A percentile compares a stretch with the other conserved stretches of the same genome.
These are phyloP conservation scores for Sinelater perroti DNA, from an alignment of 2,888 invertebrate genomes.

Conservation along the genomic window DNA sequence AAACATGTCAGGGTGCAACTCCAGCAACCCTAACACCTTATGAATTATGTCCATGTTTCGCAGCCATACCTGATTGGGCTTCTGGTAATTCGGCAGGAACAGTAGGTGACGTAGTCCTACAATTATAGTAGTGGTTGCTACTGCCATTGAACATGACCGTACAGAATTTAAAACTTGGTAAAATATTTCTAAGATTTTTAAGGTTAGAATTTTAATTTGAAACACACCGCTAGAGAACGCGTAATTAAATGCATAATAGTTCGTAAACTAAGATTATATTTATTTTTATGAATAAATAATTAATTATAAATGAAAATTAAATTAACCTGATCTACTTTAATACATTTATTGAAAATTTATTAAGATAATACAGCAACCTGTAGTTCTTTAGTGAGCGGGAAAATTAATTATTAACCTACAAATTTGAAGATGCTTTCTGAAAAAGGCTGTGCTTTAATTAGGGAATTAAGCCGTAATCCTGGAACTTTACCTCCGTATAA, in stretches of 20 bases:
- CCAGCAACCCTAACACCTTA: conserved; percentile 82
- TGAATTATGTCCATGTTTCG: conserved; percentile 81
- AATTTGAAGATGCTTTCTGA: conserved; percentile 79
- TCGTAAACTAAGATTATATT: too few relatives aligned
- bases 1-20: conserved; percentile 90
- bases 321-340: too few relatives aligned
- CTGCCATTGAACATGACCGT: conserved; percentile 41
- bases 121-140: conserved; percentile 3
- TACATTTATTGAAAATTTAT: too few relatives aligned
- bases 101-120: conserved; percentile 61
- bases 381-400: background rate
- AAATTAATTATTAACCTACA: too few relatives aligned
- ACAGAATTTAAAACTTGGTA: too few relatives aligned
- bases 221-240: too few relatives aligned
- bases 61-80: conserved; percentile 84
- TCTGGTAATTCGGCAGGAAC: conserved; percentile 65
- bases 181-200: conserved; percentile 47
- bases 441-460: conserved; percentile 85
- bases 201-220: too few relatives aligned
- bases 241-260: too few relatives aligned
- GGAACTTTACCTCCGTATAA: conserved; percentile 84
- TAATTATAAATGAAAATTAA: too few relatives aligned
- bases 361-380: too few relatives aligned
- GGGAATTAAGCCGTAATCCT: conserved; percentile 80
- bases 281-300: too few relatives aligned